Conservation (phyloP, 2,113 vertebrate genomes). For the Desmodus rotundus region DNA sequence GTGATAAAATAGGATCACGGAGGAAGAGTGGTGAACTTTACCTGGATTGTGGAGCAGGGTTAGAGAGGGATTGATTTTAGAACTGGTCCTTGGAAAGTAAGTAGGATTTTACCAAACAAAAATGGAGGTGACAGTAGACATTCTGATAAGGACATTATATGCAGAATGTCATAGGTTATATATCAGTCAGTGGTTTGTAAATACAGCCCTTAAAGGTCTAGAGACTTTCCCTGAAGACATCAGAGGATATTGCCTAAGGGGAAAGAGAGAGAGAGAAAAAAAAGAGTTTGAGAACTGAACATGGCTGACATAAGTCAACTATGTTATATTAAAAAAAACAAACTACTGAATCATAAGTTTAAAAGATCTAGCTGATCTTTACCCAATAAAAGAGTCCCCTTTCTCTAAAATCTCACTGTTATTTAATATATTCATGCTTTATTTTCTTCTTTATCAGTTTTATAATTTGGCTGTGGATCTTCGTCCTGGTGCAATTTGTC, state of each 20-base stretch:
- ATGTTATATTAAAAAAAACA: neutral
- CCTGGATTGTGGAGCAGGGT: neutral
- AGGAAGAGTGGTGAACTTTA: neutral
- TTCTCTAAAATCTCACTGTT: neutral
- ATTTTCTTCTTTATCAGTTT: neutral
- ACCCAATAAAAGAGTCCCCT: neutral
- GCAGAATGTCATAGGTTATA: neutral
- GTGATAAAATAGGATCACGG: fast-evolving
- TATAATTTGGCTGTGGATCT: neutral
- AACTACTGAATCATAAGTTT: neutral
- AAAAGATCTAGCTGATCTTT: neutral
- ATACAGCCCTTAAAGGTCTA: neutral
- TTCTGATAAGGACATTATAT: neutral
- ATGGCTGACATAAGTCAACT: neutral
- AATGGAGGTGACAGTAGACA: neutral
- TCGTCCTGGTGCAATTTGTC: neutral
- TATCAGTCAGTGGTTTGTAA: neutral
- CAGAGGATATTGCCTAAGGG: neutral
- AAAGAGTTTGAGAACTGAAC: neutral
- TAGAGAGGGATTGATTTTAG: neutral
- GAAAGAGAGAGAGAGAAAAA: neutral
- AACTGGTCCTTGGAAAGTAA: neutral
- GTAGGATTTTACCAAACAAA: neutral
- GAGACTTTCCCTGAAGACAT: neutral
- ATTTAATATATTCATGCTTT: neutral